Evolutionary conservation across 2,113 vertebrate species (phyloP).

Genomic region (Echinops telfairi): DNA sequence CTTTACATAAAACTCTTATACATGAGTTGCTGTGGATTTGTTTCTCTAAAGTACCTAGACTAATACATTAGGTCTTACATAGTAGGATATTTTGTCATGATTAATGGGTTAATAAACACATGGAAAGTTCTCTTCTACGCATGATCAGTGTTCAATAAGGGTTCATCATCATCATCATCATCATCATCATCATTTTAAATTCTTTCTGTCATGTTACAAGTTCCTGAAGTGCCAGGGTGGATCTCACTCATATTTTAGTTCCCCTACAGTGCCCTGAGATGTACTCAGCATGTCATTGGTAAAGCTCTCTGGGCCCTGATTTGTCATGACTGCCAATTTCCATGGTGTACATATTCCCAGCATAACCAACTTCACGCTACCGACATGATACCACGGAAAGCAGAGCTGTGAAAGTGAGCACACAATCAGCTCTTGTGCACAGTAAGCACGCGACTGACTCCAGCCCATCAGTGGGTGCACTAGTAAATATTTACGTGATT

Average conservation of each 20-base stretch:
- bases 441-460: neutral
- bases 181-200: neutral
- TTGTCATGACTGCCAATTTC: neutral
- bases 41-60: too few species aligned
- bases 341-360: neutral
- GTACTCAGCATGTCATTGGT: neutral
- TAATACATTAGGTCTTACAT: neutral
- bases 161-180: too few species aligned
- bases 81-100: neutral
- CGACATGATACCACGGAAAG: too few species aligned
- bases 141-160: neutral
- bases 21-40: too few species aligned
- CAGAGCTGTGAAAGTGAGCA: too few species aligned
- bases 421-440: neutral
- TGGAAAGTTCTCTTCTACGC: neutral
- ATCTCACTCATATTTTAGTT: neutral
- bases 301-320: neutral
- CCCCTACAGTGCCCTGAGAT: neutral
- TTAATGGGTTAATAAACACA: neutral
- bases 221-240: neutral
- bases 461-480: neutral
- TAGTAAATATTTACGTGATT: neutral
- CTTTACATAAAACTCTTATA: too few species aligned
- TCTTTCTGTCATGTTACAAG: slow-evolving; percentile 4
- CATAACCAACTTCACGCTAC: neutral